Percentiles rank a stretch among this genome's conserved stretches.
Evolutionary conservation across 2,888 invertebrate species (phyloP).

Genomic region (Hymenopus coronatus): DNA sequence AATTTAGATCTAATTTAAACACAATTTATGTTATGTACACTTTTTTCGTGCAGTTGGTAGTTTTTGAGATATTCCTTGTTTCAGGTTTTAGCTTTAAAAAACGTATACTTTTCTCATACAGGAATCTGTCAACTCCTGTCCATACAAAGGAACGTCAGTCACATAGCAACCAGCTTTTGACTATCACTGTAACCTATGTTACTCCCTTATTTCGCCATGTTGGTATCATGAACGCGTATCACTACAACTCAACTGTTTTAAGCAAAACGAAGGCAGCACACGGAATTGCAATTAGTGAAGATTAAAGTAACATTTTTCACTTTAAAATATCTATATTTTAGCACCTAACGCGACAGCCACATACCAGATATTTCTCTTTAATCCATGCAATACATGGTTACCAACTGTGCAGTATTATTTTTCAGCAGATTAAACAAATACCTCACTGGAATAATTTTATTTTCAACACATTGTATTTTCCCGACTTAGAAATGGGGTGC

Average conservation of each 20-base stretch:
- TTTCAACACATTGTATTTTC: not conserved
- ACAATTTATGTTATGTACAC: too few species aligned
- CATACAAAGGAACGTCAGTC: too few species aligned
- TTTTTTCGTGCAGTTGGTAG: too few species aligned
- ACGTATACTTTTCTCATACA: too few species aligned
- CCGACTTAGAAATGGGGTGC: not conserved
- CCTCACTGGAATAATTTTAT: not conserved
- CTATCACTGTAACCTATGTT: too few species aligned
- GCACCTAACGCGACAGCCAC: not conserved
- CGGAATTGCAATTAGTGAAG: not conserved
- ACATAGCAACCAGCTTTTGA: too few species aligned
- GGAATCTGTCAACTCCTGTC: too few species aligned
- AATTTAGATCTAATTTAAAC: too few species aligned
- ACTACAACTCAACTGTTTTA: not conserved
- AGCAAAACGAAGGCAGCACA: not conserved
- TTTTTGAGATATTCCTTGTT: too few species aligned
- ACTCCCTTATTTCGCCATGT: too few species aligned
- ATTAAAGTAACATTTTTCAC: not conserved
- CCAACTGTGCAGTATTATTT: not conserved
- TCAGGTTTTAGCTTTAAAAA: too few species aligned
- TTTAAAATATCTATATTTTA: not conserved
- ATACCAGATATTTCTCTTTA: not conserved
- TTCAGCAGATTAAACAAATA: not conserved
- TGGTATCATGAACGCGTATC: not conserved
- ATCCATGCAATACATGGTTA: not conserved